Evolutionary conservation across 1,140 invertebrate species (phyloP), one percentile per base, ranked within the genome.

Genomic region (Eufriesea mexicana): DNA sequence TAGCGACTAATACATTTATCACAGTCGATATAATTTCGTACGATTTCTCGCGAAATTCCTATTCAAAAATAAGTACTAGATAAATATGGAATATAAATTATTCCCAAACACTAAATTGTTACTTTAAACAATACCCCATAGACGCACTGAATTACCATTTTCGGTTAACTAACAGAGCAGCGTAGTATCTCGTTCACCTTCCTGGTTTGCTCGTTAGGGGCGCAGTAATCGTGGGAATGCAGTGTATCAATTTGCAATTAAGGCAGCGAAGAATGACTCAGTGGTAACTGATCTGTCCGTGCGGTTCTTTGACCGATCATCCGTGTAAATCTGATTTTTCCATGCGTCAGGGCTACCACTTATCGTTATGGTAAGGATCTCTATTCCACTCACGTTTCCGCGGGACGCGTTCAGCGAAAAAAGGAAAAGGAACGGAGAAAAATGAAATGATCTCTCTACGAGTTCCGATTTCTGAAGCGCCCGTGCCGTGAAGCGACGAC

Each of bases 401-500:
- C 47, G 55, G 25, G 67, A 79, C n/a, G n/a, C 47, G 35, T 23
- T 51, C 16, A 25, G 23, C 47, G 23, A 42, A 51, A n/a, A 16
- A 51, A n/a, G 49, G 28, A 73, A 23, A 9, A 14, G 14, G 8
- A 9, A 8, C 4, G 2, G 4, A 64, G 14, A 66, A 28, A 67
- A 55, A 45, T 25, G 79, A 74, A 64, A 80, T 45, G 18, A 35
- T 45, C 28, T 49, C 23, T 62, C 28, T 7, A 45, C 59, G 70
- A 74, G 78, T 45, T 73, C 59, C 61, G 62, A 76, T 82, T 82
- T 75, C 79, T 35, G 55, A 76, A 82, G 62, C 51, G 35, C 51
- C 49, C 25, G 10, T 55, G 28, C 35, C 51, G n/a, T 5, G 16
- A 6, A 61, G 18, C 45, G 12, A 67, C 61, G 57, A 45, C 59